A percentile compares a stretch with the other conserved stretches of the same genome.
Conservation (phyloP, 2,888 invertebrate species). For the Agriopis aurantiaria region DNA sequence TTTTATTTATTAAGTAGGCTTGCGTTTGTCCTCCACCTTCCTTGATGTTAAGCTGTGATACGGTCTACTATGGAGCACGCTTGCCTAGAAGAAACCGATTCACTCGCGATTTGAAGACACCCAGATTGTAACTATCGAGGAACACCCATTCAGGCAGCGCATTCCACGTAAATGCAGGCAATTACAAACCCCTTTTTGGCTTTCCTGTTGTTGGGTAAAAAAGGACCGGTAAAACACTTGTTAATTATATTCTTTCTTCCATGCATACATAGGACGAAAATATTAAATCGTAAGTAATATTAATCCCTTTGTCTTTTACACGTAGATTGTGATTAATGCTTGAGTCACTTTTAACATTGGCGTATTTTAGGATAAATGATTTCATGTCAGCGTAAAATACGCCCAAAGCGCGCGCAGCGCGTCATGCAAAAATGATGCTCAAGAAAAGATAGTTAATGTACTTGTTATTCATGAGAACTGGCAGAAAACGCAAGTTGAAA, state of each 20-base stretch:
- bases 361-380: no score
- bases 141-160: no score
- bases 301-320: not conserved
- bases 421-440: not conserved
- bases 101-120: no score
- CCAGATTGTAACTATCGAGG: no score
- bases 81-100: no score
- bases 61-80: no score
- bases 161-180: no score
- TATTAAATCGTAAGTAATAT: conserved; percentile 4
- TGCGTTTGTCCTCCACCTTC: no score
- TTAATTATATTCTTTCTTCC: not conserved
- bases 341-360: not conserved
- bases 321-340: not conserved
- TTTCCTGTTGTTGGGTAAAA: no score
- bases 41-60: no score
- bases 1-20: no score
- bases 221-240: not conserved
- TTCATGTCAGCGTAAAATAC: not conserved
- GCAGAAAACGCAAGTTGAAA: not conserved
- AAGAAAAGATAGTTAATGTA: not conserved
- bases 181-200: no score
- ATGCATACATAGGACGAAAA: conserved; percentile 1
- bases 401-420: not conserved
- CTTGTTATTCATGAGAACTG: not conserved